These are phyloP conservation scores for Avahi laniger DNA, from an alignment of 2,797 vertebrate genomes.

Conservation along the genomic window DNA sequence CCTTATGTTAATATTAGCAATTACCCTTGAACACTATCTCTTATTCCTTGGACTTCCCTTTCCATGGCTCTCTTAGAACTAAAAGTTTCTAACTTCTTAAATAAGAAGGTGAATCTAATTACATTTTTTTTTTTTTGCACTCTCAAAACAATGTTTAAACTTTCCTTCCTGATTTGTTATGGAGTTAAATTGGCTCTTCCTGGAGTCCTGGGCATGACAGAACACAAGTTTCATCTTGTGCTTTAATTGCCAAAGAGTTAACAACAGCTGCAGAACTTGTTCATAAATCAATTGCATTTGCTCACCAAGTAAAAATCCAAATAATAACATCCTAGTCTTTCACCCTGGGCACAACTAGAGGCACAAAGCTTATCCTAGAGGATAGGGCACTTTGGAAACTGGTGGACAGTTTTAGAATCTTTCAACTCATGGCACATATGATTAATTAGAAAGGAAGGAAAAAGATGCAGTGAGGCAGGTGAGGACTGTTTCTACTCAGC, in stretches of 20 bases:
- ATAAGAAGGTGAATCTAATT: neutral
- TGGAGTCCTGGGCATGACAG: neutral
- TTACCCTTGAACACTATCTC: neutral
- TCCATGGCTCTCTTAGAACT: neutral
- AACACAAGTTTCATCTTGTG: neutral
- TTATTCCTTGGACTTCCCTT: neutral
- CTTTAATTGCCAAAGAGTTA: neutral
- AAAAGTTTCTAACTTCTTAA: neutral
- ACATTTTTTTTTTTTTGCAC: neutral
- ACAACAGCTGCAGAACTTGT: neutral
- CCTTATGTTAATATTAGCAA: neutral
- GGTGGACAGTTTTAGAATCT: neutral
- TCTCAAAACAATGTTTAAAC: neutral
- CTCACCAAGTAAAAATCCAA: neutral
- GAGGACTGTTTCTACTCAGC: neutral
- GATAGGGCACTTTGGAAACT: neutral
- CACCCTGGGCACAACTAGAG: neutral
- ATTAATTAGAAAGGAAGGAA: neutral
- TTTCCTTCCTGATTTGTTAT: conserved; percentile 5
- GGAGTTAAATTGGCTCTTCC: neutral
- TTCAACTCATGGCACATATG: neutral
- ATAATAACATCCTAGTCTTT: neutral
- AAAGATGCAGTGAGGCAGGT: neutral
- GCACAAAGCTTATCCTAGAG: neutral
- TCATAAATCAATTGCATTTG: neutral